Evolutionary conservation across 1,140 invertebrate species (phyloP), one percentile per base, ranked within the genome.

Genomic region (Cotesia glomerata): DNA sequence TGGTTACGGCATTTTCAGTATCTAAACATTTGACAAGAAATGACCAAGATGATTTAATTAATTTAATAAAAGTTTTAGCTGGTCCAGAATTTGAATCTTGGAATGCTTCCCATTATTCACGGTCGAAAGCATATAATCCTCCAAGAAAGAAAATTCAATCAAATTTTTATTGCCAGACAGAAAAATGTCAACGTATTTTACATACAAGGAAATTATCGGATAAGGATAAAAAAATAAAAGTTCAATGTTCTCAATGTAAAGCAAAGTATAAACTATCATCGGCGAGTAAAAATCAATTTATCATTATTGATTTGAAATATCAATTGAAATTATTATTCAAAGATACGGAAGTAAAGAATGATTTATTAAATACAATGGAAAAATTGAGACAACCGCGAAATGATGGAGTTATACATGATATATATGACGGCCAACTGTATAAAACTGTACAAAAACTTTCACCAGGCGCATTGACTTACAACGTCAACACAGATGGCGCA

Each of bases 401-500:
- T 32, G 66, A 68, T 62, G 69, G 65, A 32, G 18, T 58, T 2
- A 72, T 74, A 11, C 26, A 32, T 8, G 69, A 74, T 49, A 35
- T 74, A 34, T 71, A 54, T 18, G 69, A 71, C 16, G 16, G 52
- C 32, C 3, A 66, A 14, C 16, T 71, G 39, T 71, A 71, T 36
- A 68, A 71, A 35, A 56, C n/a, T 39, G 18, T 68, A 59, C 64
- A 74, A 63, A 13, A 34, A 34, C 32, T 35, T 4, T 54, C 45
- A 52, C 64, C 69, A 16, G 58, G 64, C 0, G 56, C 67, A 5
- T 16, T 75, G 45, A 72, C 70, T 7, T 75, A 69, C 36, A 75
- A 70, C 39, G 32, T 75, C 13, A 75, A 72, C 14, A 73, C 66
- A 13, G 76, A 77, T 59, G 76, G 70, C 0, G 72, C 74, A 5